phyloP scores from a whole-genome alignment of 30 jellyfish, hydroid and myxozoan species.

The Cassiopea xamachana region DNA sequence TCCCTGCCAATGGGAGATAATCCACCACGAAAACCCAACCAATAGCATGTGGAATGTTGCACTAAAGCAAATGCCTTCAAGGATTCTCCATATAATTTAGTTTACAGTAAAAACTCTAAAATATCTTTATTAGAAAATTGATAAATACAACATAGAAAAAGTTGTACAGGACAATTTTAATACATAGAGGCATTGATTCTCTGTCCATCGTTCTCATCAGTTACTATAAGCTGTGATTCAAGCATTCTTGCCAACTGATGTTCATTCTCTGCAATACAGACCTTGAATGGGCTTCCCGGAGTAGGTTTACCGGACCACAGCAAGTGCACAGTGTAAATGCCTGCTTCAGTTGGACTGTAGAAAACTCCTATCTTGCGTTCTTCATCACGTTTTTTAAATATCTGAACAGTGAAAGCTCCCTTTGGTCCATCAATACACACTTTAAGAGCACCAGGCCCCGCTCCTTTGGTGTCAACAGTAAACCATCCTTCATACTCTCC shows the following conservation, averaged over 20 bases:
- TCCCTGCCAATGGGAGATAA: too few relatives aligned
- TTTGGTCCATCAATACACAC: slow-evolving; percentile 99
- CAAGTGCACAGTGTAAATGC: slow-evolving; percentile 87
- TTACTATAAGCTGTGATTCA: slow-evolving; percentile 14
- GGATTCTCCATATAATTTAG: background rate
- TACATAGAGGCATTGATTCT: slow-evolving; percentile 32
- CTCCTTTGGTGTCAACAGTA: slow-evolving; percentile 91
- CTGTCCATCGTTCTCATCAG: background rate
- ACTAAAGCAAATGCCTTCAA: background rate
- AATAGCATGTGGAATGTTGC: too few relatives aligned
- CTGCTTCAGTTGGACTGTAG: slow-evolving; percentile 93
- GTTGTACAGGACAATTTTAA: background rate
- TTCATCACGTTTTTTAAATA: slow-evolving; percentile 81
- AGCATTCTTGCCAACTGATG: slow-evolving; percentile 70
- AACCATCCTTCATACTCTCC: slow-evolving; percentile 86
- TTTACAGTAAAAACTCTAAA: background rate
- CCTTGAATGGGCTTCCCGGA: slow-evolving; percentile 90
- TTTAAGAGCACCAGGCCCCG: slow-evolving; percentile 98
- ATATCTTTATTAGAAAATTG: too few relatives aligned
- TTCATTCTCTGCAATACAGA: slow-evolving; percentile 81
- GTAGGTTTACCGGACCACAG: slow-evolving; percentile 96
- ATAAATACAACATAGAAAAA: background rate
- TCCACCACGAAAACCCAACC: too few relatives aligned
- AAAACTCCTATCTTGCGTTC: slow-evolving; percentile 88
- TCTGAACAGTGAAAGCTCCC: slow-evolving; percentile 97